These are phyloP conservation scores for Zaprionus camerounensis DNA, from an alignment of 1,140 invertebrate species.

Conservation along the genomic window DNA sequence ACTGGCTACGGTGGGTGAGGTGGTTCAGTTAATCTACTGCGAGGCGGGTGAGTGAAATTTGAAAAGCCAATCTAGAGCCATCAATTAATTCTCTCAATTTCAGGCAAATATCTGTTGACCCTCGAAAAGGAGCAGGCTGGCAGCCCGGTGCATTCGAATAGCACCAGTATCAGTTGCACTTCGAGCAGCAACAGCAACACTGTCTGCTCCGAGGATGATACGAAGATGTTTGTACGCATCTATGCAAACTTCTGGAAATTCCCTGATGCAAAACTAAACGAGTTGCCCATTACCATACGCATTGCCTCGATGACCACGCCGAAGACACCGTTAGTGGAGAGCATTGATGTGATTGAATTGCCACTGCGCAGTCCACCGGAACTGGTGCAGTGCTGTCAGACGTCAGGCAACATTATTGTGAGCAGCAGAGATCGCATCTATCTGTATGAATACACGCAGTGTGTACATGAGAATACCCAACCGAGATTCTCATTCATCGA, in stretches of 20 bases:
- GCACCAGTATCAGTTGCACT: conserved; percentile 78
- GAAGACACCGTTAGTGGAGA: conserved; percentile 75
- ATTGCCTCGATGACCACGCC: conserved; percentile 83
- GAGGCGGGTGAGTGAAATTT: conserved; percentile 63
- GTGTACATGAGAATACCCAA: conserved; percentile 79
- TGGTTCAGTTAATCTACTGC: conserved; percentile 79
- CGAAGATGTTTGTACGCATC: conserved; percentile 82
- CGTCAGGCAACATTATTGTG: conserved; percentile 80
- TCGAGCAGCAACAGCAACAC: conserved; percentile 79
- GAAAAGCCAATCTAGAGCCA: background rate
- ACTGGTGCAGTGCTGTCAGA: conserved; percentile 78
- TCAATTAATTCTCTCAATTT: no score
- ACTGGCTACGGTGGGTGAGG: conserved; percentile 77
- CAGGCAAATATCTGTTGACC: conserved; percentile 78
- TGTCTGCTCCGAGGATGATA: conserved; percentile 76
- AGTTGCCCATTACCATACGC: conserved; percentile 78
- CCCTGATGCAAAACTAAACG: conserved; percentile 72
- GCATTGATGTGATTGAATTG: conserved; percentile 80
- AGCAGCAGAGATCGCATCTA: conserved; percentile 79
- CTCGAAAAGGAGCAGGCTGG: conserved; percentile 78
- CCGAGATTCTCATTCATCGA: conserved; percentile 79
- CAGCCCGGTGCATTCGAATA: conserved; percentile 75
- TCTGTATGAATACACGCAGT: conserved; percentile 80
- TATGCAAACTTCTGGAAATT: conserved; percentile 83
- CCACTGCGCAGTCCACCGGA: conserved; percentile 78